These are phyloP conservation scores for Vultur gryphus DNA, from an alignment of 2,797 vertebrate species.

Conservation along the genomic window DNA sequence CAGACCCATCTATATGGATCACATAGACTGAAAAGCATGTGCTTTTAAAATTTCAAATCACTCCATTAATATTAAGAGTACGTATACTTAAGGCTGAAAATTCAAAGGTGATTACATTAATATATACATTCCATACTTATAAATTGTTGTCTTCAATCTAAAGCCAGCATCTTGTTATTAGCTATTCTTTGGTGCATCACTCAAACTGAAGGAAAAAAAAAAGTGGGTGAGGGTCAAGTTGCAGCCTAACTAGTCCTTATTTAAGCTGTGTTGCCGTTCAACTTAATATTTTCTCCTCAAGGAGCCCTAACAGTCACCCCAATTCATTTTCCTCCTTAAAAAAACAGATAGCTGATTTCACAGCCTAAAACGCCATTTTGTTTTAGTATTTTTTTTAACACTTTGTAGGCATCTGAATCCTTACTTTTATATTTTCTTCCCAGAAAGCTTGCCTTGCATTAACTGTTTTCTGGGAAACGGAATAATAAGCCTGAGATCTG, in stretches of 20 bases:
- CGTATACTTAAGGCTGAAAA: neutral
- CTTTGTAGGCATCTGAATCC: neutral
- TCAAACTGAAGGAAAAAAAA: neutral
- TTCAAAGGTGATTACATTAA: neutral
- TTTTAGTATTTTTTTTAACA: neutral
- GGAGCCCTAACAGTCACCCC: neutral
- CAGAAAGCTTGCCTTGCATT: neutral
- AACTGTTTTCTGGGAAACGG: neutral
- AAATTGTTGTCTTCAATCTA: constrained; percentile 37
- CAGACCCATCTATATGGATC: neutral
- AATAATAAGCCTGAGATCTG: neutral
- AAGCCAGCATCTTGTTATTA: constrained; percentile 8
- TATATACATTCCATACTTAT: neutral
- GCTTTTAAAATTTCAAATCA: neutral
- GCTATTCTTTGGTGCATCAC: neutral
- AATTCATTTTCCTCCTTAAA: neutral
- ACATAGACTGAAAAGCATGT: neutral
- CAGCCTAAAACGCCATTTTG: neutral
- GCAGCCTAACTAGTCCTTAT: neutral
- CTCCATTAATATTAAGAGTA: neutral
- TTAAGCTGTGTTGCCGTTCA: neutral
- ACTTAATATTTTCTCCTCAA: neutral
- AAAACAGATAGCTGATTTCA: neutral
- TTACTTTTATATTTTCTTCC: neutral
- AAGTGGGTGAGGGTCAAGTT: neutral